phyloP scores from a whole-genome alignment of 1,140 invertebrate species.

The Conus betulinus region DNA sequence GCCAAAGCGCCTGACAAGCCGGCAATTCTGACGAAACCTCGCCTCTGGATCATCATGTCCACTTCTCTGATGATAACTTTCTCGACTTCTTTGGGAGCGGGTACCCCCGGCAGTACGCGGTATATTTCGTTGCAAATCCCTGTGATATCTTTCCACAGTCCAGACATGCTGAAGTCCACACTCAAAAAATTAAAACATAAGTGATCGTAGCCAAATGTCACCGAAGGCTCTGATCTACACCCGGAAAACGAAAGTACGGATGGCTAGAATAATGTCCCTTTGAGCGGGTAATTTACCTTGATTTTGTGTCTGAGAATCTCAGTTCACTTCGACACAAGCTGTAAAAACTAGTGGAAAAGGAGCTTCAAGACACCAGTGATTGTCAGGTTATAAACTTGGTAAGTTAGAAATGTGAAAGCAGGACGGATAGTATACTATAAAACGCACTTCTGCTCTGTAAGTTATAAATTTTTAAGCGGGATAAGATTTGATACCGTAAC shows the following conservation, averaged over 20 bases:
- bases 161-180: conserved; percentile 15
- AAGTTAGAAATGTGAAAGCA: too few species aligned
- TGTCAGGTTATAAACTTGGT: too few species aligned
- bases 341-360: too few species aligned
- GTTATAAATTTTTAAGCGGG: too few species aligned
- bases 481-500: too few species aligned
- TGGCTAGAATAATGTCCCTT: background rate
- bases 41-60: conserved; percentile 33
- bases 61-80: conserved; percentile 53
- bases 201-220: background rate
- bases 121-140: conserved; percentile 7
- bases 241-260: conserved; percentile 21
- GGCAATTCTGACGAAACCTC: conserved; percentile 75
- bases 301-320: background rate
- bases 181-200: background rate
- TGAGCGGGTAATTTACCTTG: background rate
- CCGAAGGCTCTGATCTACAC: background rate
- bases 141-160: conserved; percentile 33
- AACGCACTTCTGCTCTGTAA: too few species aligned
- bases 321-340: too few species aligned
- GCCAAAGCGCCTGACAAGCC: conserved; percentile 88
- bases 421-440: too few species aligned
- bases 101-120: conserved; percentile 11
- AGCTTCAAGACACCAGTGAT: too few species aligned
- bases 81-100: conserved; percentile 43